phyloP scores from a whole-genome alignment of 2,113 vertebrate species.

The Thryonomys swinderianus region DNA sequence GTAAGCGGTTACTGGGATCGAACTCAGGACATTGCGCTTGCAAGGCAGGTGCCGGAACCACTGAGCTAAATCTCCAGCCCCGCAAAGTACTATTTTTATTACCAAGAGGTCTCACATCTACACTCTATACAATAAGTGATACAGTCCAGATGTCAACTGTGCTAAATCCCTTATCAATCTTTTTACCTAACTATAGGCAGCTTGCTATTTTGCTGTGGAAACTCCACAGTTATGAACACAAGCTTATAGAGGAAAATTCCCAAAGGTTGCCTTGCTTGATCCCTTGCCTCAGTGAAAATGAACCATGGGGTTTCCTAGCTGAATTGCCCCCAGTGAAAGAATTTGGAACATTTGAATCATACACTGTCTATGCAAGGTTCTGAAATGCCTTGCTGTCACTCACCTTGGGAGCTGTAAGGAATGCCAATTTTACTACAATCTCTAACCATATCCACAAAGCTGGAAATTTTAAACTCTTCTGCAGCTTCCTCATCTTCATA shows the following conservation, averaged over 20 bases:
- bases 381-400: slow-evolving; percentile 11
- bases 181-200: neutral
- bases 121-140: neutral
- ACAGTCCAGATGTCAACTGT: neutral
- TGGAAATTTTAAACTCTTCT: slow-evolving; percentile 98
- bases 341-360: neutral
- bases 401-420: slow-evolving; percentile 95
- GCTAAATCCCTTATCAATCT: neutral
- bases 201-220: slow-evolving; percentile 3
- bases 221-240: slow-evolving; percentile 10
- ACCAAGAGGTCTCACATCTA: neutral
- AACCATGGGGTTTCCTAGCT: slow-evolving; percentile 3
- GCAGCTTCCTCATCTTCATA: slow-evolving; percentile 98
- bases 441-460: slow-evolving; percentile 98
- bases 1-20: no score
- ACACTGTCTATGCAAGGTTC: neutral
- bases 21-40: no score
- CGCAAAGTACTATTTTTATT: slow-evolving; percentile 40
- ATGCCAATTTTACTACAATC: slow-evolving; percentile 95
- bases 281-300: slow-evolving; percentile 18
- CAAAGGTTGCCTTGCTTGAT: slow-evolving; percentile 13
- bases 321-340: slow-evolving; percentile 11
- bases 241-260: neutral
- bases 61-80: no score
- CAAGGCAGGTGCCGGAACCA: no score